A percentile compares a stretch with the other conserved stretches of the same genome.
phyloP scores from a whole-genome alignment of 2,113 vertebrate species.

The Scytalopus superciliaris region DNA sequence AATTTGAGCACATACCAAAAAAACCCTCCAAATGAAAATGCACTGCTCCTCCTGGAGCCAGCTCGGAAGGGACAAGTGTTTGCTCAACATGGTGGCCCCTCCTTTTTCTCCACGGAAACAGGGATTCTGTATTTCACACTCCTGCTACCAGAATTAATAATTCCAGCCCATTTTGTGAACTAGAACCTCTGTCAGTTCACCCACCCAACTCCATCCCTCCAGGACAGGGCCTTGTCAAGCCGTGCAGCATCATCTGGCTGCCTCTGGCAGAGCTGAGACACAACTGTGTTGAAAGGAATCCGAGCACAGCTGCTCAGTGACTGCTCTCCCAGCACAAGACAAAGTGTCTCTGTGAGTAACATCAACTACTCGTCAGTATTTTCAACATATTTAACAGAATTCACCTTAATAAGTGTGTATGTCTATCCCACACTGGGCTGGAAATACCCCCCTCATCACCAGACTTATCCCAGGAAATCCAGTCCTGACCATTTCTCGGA shows the following conservation, averaged over 20 bases:
- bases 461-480: background rate
- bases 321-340: background rate
- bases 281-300: background rate
- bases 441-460: background rate
- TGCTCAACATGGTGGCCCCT: background rate
- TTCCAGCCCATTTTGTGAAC: constrained; percentile 6
- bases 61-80: background rate
- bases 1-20: background rate
- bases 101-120: background rate
- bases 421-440: background rate
- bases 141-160: background rate
- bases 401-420: background rate
- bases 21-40: background rate
- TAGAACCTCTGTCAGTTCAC: background rate
- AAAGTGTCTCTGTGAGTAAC: background rate
- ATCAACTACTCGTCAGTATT: background rate
- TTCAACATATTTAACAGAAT: background rate
- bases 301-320: background rate
- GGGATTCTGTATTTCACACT: background rate
- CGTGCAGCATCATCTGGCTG: background rate
- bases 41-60: background rate
- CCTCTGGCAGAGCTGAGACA: background rate
- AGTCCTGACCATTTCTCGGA: background rate
- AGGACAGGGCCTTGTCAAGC: constrained; percentile 1
- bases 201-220: background rate